Evolutionary conservation across 2,113 vertebrate species (phyloP).

Genomic region (Cyanistes caeruleus): DNA sequence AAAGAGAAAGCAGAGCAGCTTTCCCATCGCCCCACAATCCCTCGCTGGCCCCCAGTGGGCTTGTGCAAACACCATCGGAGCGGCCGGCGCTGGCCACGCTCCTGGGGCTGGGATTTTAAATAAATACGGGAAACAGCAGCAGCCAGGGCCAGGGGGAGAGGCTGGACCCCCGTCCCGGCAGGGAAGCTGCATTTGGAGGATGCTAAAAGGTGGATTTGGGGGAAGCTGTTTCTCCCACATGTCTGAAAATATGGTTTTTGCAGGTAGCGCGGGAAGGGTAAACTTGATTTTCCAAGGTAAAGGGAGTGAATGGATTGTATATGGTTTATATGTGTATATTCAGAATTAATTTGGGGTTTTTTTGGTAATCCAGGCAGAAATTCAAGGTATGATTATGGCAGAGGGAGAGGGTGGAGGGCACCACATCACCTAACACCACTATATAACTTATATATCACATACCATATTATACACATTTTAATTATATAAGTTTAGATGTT

Average conservation of each 20-base stretch:
- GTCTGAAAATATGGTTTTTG: fast-evolving
- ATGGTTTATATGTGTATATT: fast-evolving
- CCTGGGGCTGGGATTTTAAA: background rate
- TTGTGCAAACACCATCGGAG: conserved; percentile 24
- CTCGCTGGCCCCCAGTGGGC: conserved; percentile 37
- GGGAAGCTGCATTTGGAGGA: fast-evolving
- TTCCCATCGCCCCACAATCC: conserved; percentile 41
- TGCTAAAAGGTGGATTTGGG: fast-evolving
- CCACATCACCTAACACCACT: background rate
- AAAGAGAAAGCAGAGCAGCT: background rate
- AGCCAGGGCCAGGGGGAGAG: background rate
- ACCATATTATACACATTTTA: background rate
- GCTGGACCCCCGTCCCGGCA: background rate
- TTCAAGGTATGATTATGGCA: background rate
- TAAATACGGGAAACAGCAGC: background rate
- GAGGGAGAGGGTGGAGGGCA: background rate
- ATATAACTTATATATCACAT: background rate
- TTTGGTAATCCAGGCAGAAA: background rate
- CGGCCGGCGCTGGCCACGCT: background rate
- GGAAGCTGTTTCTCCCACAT: fast-evolving
- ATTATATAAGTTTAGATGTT: background rate
- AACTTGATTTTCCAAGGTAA: fast-evolving
- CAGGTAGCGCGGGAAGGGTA: fast-evolving
- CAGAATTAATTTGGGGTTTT: background rate
- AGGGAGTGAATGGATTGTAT: fast-evolving